phyloP scores from a whole-genome alignment of 2,797 vertebrate species.

The Lagorchestes hirsutus region DNA sequence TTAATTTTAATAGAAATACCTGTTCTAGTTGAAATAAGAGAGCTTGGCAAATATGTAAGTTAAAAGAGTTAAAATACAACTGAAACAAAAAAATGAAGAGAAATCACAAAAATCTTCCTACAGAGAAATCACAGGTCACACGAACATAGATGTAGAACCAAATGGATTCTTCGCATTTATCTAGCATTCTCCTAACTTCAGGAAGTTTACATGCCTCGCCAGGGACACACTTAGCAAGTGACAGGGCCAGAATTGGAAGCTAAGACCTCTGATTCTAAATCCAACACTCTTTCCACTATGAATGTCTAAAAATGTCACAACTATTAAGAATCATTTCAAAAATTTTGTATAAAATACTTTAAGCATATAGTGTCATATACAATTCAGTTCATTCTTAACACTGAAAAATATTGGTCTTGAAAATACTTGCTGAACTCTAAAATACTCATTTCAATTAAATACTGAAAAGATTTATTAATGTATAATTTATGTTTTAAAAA shows the following conservation, averaged over 20 bases:
- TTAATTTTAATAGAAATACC: neutral
- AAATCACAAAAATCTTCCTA: neutral
- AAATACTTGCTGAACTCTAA: neutral
- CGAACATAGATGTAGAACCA: neutral
- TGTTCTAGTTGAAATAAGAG: neutral
- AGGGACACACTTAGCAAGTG: neutral
- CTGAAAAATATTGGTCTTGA: neutral
- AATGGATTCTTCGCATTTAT: neutral
- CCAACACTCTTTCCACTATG: neutral
- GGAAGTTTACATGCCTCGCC: neutral
- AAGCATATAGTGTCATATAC: neutral
- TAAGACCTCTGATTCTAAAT: neutral
- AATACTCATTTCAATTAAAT: constrained; percentile 27
- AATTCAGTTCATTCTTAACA: neutral
- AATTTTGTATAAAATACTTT: neutral
- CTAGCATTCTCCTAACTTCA: neutral
- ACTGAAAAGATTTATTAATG: constrained; percentile 8
- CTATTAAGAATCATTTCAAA: neutral
- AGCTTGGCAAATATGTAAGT: neutral
- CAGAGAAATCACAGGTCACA: neutral
- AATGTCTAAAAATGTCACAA: neutral
- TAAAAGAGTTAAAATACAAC: neutral
- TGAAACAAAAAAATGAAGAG: neutral
- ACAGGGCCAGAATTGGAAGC: neutral
- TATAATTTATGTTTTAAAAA: constrained; percentile 64